Evolutionary conservation across 1,140 invertebrate species (phyloP).

Genomic region (Drosophila albomicans): DNA sequence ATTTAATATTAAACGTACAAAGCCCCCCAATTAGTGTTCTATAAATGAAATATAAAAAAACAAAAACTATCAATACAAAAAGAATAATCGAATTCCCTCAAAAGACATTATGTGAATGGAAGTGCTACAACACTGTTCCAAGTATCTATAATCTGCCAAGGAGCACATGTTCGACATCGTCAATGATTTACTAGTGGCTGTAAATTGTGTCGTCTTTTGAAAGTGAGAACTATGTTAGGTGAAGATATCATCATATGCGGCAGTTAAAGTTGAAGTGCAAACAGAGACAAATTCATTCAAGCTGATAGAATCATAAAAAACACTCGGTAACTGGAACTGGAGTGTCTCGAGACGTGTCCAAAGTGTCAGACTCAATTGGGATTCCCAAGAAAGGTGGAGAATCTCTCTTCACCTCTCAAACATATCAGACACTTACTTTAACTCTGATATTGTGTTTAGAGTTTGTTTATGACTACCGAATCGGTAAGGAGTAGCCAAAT

Average conservation of each 20-base stretch:
- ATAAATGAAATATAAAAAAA: slow-evolving; percentile 19
- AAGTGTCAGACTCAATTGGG: slow-evolving; percentile 15
- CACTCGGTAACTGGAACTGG: slow-evolving; percentile 30
- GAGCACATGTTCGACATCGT: slow-evolving; percentile 30
- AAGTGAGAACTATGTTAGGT: slow-evolving; percentile 14
- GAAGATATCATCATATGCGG: slow-evolving; percentile 37
- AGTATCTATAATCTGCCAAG: slow-evolving; percentile 20
- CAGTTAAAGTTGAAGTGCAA: slow-evolving; percentile 48
- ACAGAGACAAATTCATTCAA: slow-evolving; percentile 41
- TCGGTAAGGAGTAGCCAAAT: slow-evolving; percentile 41
- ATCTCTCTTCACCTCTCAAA: neutral
- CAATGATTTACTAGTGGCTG: slow-evolving; percentile 45
- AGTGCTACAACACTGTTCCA: slow-evolving; percentile 34
- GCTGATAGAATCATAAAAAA: slow-evolving; percentile 36
- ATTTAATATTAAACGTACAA: slow-evolving; percentile 35
- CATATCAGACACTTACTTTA: neutral
- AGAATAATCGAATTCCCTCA: slow-evolving; percentile 17
- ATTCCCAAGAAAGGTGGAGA: slow-evolving; percentile 20
- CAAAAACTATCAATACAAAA: neutral
- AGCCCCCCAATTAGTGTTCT: slow-evolving; percentile 48
- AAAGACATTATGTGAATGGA: slow-evolving; percentile 44
- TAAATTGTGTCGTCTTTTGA: slow-evolving; percentile 48
- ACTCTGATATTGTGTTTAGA: slow-evolving; percentile 29
- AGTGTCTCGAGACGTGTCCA: slow-evolving; percentile 34
- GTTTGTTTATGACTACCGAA: slow-evolving; percentile 63